Evolutionary conservation across 1,140 invertebrate genomes (phyloP), one percentile per base, ranked within the genome.

Genomic region (Halotydeus destructor): DNA sequence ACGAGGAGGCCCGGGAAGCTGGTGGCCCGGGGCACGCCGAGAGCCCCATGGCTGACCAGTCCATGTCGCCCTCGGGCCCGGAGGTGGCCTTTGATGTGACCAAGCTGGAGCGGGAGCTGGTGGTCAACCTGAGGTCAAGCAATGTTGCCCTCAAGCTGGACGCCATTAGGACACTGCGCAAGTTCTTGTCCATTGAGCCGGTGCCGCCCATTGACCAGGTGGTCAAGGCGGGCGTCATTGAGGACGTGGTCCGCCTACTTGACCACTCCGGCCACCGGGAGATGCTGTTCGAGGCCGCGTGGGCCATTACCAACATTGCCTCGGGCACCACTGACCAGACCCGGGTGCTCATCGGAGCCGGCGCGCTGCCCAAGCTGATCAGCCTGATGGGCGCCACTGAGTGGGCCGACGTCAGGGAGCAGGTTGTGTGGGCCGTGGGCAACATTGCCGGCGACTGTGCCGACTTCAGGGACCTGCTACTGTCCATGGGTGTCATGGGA

Each of bases 201-300:
- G 97, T 96, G 68, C 93, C 93, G 50, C 93, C 93, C n/a, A 98
- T 99, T 55, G 84, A 98, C 69, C 76, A 79, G 44, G 67, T 99
- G 38, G 96, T 98, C 50, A 63, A 74, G 21, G 80, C 80, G 61
- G 84, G 83, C 36, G 88, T 98, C 57, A 69, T 99, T 46, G 89
- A 89, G 36, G 76, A 86, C 54, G 69, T 98, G 51, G 86, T 97
- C 28, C 66, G 71, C 47, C 97, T 88, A 64, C 67, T 98, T 31
- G 71, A 78, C 51, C 66, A 74, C 52, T 70, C 80, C 52, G 76
- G 88, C 51, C 86, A 83, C 51, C 63, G 78, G n/a, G 67, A 73
- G 37, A 60, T 97, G 8, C 89, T 97, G 60, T 97, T 97, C 65
- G 93, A 98, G 65, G 78, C 89, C 22, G 79, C 89, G 1, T 98